phyloP scores from a whole-genome alignment of 2,797 vertebrate species.

The Benthosema pterotum region DNA sequence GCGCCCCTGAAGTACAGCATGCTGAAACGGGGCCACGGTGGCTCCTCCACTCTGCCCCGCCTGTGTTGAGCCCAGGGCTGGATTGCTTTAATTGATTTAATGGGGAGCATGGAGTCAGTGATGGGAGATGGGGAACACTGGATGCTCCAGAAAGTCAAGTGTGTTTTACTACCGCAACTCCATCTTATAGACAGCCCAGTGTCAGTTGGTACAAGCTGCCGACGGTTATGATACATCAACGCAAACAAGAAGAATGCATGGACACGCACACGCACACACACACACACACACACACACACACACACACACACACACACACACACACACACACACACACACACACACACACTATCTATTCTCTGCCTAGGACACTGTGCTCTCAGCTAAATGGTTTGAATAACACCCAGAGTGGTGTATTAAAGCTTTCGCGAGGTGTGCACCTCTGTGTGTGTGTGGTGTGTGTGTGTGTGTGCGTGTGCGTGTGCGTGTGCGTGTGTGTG shows the following conservation, averaged over 20 bases:
- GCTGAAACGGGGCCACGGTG: conserved; percentile 62
- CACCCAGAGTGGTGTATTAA: conserved; percentile 74
- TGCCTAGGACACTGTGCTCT: conserved; percentile 69
- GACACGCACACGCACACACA: conserved; percentile 31
- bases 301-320: conserved; percentile 8
- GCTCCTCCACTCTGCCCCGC: conserved; percentile 66
- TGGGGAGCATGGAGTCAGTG: conserved; percentile 71
- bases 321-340: conserved; percentile 54
- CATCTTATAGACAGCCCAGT: conserved; percentile 59
- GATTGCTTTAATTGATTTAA: conserved; percentile 82
- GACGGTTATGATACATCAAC: conserved; percentile 39
- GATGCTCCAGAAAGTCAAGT: conserved; percentile 75
- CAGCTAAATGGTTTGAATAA: conserved; percentile 83
- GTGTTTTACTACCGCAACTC: conserved; percentile 67
- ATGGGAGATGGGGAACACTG: conserved; percentile 64
- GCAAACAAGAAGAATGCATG: neutral
- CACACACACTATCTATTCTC: conserved; percentile 60
- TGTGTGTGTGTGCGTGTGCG: no score
- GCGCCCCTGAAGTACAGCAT: conserved; percentile 69
- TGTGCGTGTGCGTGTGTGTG: conserved; percentile 5
- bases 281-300: conserved; percentile 25
- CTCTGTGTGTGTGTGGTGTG: conserved; percentile 7
- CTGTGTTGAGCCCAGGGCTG: conserved; percentile 71
- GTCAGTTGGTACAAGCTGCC: conserved; percentile 54
- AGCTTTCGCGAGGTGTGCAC: conserved; percentile 40